These are phyloP conservation scores for Drosophila eugracilis DNA, from an alignment of 1,140 invertebrate species.

Conservation along the genomic window DNA sequence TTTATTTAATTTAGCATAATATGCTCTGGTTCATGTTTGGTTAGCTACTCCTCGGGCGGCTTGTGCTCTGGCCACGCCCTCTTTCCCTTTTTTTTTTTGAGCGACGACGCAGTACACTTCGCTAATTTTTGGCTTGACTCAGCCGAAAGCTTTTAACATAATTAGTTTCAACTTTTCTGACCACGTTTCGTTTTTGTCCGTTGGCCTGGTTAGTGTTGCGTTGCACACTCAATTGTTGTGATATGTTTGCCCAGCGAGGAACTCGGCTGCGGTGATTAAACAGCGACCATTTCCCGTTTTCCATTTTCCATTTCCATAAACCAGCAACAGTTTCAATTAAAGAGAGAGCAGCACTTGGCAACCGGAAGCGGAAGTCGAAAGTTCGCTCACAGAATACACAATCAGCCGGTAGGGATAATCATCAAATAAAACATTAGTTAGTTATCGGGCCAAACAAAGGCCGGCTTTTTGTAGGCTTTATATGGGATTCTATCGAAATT, in stretches of 20 bases:
- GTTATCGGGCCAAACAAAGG: constrained; percentile 57
- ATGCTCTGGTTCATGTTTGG: constrained; percentile 64
- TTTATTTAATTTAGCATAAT: constrained; percentile 73
- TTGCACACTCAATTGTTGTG: constrained; percentile 62
- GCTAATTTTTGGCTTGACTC: constrained; percentile 68
- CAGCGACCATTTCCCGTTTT: constrained; percentile 26
- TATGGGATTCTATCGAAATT: constrained; percentile 56
- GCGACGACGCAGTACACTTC: constrained; percentile 27
- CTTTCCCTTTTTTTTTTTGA: constrained; percentile 3
- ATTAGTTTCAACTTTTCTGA: constrained; percentile 80
- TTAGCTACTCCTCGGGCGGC: constrained; percentile 39
- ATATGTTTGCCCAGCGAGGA: constrained; percentile 28
- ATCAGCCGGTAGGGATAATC: constrained; percentile 51
- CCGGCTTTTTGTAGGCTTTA: constrained; percentile 31
- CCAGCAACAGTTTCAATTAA: constrained; percentile 54
- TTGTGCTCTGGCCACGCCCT: constrained; percentile 23
- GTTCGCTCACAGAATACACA: constrained; percentile 42
- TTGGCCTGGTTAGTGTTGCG: constrained; percentile 78
- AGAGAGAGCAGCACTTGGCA: constrained; percentile 14
- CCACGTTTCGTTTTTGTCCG: constrained; percentile 80
- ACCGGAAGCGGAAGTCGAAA: constrained; percentile 51
- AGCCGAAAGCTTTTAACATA: constrained; percentile 77
- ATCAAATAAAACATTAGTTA: constrained; percentile 73
- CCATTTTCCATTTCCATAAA: too few relatives aligned
- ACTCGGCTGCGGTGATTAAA: constrained; percentile 39